Percentiles rank a stretch among this genome's conserved stretches.
These are phyloP conservation scores for Eupithecia pulchellata DNA, from an alignment of 2,888 invertebrate species.

Conservation along the genomic window DNA sequence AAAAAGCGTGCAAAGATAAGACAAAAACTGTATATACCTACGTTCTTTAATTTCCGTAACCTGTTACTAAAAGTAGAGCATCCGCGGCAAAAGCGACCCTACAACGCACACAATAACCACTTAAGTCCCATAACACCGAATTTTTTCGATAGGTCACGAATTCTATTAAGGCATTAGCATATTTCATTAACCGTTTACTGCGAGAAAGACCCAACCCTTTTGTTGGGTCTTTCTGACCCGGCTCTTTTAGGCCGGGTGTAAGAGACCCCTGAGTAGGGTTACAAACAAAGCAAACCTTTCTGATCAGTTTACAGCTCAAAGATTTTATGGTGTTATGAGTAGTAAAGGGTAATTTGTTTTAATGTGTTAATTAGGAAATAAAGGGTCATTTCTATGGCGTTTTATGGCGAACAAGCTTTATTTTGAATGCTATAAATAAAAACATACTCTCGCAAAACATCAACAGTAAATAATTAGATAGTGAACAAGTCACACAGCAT, in stretches of 20 bases:
- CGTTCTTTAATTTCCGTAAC: background rate
- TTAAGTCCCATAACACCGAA: constrained; percentile 27
- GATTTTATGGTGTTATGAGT: constrained; percentile 40
- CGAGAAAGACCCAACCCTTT: constrained; percentile 27
- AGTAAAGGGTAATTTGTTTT: constrained; percentile 1
- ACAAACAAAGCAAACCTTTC: constrained; percentile 38
- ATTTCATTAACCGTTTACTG: constrained; percentile 48
- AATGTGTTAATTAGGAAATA: background rate
- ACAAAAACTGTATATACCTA: background rate
- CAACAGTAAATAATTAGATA: too few species aligned
- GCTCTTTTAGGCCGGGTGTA: constrained; percentile 22
- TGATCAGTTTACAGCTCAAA: constrained; percentile 35
- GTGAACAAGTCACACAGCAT: too few species aligned
- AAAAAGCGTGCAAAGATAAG: background rate
- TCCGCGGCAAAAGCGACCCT: constrained; percentile 17
- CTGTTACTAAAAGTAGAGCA: background rate
- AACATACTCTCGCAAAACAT: background rate
- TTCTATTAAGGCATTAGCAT: constrained; percentile 50
- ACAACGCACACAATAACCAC: constrained; percentile 26
- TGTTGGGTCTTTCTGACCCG: constrained; percentile 38
- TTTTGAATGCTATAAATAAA: background rate
- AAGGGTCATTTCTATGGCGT: background rate
- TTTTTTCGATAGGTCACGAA: constrained; percentile 48
- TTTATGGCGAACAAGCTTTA: background rate
- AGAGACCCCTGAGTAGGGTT: constrained; percentile 31